Conservation (phyloP, 1,140 invertebrate genomes). For the Diabrotica virgifera region DNA sequence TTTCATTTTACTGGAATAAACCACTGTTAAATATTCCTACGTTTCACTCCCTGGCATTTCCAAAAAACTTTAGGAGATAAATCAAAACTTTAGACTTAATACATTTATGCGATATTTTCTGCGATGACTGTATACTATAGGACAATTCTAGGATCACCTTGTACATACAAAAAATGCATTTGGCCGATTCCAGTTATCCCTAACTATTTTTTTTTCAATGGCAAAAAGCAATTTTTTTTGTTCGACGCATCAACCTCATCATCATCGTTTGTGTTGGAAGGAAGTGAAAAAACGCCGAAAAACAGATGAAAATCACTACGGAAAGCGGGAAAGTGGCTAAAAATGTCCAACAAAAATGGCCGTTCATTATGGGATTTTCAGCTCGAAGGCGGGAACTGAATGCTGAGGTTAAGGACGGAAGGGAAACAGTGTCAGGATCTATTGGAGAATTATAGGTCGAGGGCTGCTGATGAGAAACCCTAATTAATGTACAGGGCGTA, state of each 20-base stretch:
- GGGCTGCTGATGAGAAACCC: constrained; percentile 2
- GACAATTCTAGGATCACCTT: too few species aligned
- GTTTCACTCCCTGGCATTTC: too few species aligned
- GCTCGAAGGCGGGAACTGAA: constrained; percentile 9
- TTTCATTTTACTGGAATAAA: too few species aligned
- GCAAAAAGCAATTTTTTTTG: neutral
- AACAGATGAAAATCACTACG: constrained; percentile 19
- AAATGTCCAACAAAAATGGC: constrained; percentile 15
- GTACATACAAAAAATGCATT: too few species aligned
- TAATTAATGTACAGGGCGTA: constrained; percentile 3
- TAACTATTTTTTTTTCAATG: neutral
- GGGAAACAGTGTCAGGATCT: neutral
- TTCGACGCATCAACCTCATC: constrained; percentile 3
- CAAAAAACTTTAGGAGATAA: too few species aligned
- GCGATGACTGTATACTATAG: too few species aligned
- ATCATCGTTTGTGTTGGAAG: constrained; percentile 13
- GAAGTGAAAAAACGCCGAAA: constrained; percentile 13
- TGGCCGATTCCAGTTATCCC: too few species aligned
- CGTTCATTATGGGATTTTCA: constrained; percentile 20
- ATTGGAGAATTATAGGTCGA: neutral
- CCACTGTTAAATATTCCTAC: too few species aligned
- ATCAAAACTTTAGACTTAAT: too few species aligned
- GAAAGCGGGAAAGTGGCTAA: constrained; percentile 17
- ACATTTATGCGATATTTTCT: too few species aligned
- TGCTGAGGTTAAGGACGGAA: neutral